Percentiles rank a stretch among this genome's conserved stretches.
Evolutionary conservation across 2,888 invertebrate species (phyloP).

Genomic region (Lithophane leautieri): DNA sequence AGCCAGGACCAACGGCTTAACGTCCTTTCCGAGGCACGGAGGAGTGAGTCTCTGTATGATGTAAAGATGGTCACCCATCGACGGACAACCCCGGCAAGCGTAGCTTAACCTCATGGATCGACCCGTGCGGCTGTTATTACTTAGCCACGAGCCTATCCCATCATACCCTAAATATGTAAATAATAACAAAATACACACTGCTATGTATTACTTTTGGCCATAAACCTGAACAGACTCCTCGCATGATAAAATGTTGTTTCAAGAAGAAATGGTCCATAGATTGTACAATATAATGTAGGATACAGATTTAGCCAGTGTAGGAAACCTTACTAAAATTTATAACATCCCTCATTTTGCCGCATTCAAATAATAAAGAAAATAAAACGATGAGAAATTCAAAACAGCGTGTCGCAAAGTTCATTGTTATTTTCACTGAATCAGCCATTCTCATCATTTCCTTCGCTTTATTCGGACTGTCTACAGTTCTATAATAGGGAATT

Average conservation of each 20-base stretch:
- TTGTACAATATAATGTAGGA: neutral
- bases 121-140: no score
- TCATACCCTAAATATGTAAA: no score
- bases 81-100: no score
- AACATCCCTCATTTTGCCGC: neutral
- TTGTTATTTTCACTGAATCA: slow-evolving; percentile 47
- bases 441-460: slow-evolving; percentile 50
- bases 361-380: slow-evolving; percentile 10
- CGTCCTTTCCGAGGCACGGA: no score
- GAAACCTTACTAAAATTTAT: neutral
- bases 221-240: no score
- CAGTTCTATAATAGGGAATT: slow-evolving; percentile 64
- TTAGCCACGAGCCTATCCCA: no score
- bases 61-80: no score
- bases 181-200: no score
- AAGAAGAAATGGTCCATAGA: neutral
- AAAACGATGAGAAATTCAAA: slow-evolving; percentile 23
- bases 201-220: no score
- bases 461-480: slow-evolving; percentile 57
- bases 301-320: neutral
- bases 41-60: no score
- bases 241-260: neutral
- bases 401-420: slow-evolving; percentile 36
- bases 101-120: no score
- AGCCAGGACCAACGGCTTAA: no score